Percentiles rank a stretch among this genome's conserved stretches.
Evolutionary conservation across 1,140 invertebrate genomes (phyloP).

Genomic region (Danaus plexippus): DNA sequence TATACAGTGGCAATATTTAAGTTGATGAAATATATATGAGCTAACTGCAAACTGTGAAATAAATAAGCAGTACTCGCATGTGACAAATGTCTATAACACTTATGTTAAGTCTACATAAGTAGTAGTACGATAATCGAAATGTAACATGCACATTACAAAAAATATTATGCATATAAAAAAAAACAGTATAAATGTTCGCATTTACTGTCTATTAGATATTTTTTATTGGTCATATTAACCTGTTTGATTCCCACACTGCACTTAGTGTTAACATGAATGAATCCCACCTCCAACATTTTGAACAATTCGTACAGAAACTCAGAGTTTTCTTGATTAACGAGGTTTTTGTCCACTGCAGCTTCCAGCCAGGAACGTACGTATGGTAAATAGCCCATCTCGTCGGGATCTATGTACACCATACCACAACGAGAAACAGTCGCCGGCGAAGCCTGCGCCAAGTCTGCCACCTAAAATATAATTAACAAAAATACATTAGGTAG

Average conservation of each 20-base stretch:
- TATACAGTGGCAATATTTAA: conserved; percentile 9
- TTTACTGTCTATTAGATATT: no score
- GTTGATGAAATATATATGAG: not conserved
- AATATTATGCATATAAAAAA: no score
- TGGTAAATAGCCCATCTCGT: conserved; percentile 76
- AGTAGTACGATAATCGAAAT: no score
- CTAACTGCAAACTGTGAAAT: no score
- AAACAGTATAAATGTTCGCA: no score
- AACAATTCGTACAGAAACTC: conserved; percentile 74
- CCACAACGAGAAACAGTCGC: conserved; percentile 89
- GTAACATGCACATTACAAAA: no score
- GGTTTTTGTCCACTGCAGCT: conserved; percentile 39
- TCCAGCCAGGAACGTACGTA: conserved; percentile 57
- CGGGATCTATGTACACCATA: conserved; percentile 93
- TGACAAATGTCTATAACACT: no score
- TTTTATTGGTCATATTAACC: conserved; percentile 23
- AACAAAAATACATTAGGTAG: no score
- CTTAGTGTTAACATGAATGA: conserved; percentile 65
- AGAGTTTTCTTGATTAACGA: conserved; percentile 67
- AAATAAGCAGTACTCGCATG: no score
- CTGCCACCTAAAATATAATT: conserved; percentile 76
- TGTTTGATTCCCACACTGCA: conserved; percentile 59
- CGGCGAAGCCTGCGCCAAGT: conserved; percentile 88
- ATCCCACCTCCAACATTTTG: conserved; percentile 70
- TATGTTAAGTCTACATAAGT: no score